Evolutionary conservation across 2,113 vertebrate species (phyloP).

Genomic region (Gambusia holbrooki): DNA sequence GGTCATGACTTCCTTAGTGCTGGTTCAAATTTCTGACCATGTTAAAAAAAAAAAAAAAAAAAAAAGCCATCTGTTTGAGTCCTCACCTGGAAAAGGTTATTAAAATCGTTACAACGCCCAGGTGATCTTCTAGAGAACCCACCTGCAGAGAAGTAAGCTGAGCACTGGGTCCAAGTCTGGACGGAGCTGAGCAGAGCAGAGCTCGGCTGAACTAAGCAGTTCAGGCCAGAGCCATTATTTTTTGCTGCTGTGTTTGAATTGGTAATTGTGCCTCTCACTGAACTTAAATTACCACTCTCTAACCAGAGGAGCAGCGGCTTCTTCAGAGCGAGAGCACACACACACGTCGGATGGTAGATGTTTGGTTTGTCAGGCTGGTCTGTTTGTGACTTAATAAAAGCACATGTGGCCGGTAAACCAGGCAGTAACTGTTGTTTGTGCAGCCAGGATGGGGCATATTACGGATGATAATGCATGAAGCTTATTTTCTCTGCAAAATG

Average conservation of each 20-base stretch:
- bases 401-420: neutral
- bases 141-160: constrained; percentile 14
- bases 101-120: constrained; percentile 17
- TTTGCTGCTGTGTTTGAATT: constrained; percentile 46
- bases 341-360: constrained; percentile 13
- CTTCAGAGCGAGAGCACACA: constrained; percentile 41
- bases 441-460: neutral
- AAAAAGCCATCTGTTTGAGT: neutral
- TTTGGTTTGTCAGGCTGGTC: constrained; percentile 15
- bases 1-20: constrained; percentile 11
- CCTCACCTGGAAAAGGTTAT: neutral
- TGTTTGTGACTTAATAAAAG: constrained; percentile 7
- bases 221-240: constrained; percentile 25
- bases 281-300: constrained; percentile 60
- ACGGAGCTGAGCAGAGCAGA: constrained; percentile 29
- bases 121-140: constrained; percentile 18
- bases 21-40: neutral
- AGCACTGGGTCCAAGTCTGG: constrained; percentile 12
- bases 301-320: constrained; percentile 57
- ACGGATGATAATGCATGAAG: constrained; percentile 14
- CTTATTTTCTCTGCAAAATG: constrained; percentile 8
- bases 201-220: constrained; percentile 41
- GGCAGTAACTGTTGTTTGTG: constrained; percentile 23
- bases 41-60: neutral
- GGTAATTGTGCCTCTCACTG: constrained; percentile 60